A percentile compares a stretch with the other conserved stretches of the same genome.
phyloP scores from a whole-genome alignment of 2,797 vertebrate genomes.

The Falco columbarius region DNA sequence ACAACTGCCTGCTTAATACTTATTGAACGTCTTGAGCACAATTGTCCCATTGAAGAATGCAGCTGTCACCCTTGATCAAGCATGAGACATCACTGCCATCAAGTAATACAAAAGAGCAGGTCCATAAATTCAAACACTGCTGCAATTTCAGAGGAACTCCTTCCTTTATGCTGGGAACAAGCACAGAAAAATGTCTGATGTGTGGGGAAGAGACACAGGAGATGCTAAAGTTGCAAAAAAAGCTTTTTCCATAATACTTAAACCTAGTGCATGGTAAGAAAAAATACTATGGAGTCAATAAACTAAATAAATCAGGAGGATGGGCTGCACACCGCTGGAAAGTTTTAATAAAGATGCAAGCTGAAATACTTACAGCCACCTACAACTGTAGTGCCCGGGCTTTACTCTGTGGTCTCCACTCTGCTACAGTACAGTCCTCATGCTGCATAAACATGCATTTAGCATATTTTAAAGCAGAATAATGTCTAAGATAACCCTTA shows the following conservation, averaged over 20 bases:
- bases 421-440: neutral
- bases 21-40: slow-evolving; percentile 13
- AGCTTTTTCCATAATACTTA: neutral
- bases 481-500: neutral
- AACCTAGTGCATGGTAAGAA: neutral
- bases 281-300: neutral
- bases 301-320: neutral
- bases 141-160: neutral
- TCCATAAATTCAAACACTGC: neutral
- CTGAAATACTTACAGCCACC: neutral
- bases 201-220: neutral
- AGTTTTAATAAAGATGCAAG: neutral
- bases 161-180: neutral
- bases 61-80: neutral
- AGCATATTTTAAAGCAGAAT: slow-evolving; percentile 44
- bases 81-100: neutral
- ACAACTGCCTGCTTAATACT: slow-evolving; percentile 58
- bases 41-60: slow-evolving; percentile 22
- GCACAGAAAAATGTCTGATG: neutral
- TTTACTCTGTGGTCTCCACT: neutral
- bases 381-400: neutral
- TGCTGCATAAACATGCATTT: slow-evolving; percentile 4
- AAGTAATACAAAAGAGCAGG: neutral
- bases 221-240: neutral
- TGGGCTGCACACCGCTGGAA: neutral